These are phyloP conservation scores for Camponotus vicinus DNA, from an alignment of 1,140 invertebrate genomes.

Conservation along the genomic window DNA sequence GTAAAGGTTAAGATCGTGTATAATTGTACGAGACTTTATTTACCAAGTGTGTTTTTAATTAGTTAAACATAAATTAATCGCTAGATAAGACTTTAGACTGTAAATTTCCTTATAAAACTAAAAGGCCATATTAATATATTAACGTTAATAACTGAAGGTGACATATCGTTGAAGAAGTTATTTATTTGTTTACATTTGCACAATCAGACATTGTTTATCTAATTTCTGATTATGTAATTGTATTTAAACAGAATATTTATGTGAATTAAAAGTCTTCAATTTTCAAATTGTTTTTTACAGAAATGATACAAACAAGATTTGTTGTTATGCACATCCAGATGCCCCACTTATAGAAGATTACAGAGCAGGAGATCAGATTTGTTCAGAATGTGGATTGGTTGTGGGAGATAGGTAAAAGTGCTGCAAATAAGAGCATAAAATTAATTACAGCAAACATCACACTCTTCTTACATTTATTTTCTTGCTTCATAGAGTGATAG, in stretches of 20 bases:
- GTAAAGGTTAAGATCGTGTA: conserved; percentile 11
- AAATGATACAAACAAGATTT: conserved; percentile 92
- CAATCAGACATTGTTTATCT: neutral
- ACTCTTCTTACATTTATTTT: neutral
- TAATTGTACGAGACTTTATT: neutral
- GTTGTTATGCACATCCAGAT: conserved; percentile 98
- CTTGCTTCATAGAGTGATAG: conserved; percentile 93
- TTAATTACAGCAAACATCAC: neutral
- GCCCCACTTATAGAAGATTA: conserved; percentile 98
- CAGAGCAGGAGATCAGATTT: conserved; percentile 99
- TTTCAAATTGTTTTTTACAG: conserved; percentile 85
- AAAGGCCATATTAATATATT: neutral
- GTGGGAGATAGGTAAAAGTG: conserved; percentile 96
- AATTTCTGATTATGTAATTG: neutral
- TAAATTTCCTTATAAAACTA: neutral
- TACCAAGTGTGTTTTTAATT: neutral
- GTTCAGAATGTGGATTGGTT: conserved; percentile 99
- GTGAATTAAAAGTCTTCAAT: neutral
- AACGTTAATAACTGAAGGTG: neutral
- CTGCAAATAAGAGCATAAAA: conserved; percentile 1
- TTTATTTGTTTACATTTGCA: neutral
- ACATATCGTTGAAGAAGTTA: neutral
- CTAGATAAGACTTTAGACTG: too few relatives aligned
- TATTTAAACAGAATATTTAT: neutral
- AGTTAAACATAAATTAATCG: neutral